Conservation (phyloP, 2,113 vertebrate genomes). For the Grantiella picta region DNA sequence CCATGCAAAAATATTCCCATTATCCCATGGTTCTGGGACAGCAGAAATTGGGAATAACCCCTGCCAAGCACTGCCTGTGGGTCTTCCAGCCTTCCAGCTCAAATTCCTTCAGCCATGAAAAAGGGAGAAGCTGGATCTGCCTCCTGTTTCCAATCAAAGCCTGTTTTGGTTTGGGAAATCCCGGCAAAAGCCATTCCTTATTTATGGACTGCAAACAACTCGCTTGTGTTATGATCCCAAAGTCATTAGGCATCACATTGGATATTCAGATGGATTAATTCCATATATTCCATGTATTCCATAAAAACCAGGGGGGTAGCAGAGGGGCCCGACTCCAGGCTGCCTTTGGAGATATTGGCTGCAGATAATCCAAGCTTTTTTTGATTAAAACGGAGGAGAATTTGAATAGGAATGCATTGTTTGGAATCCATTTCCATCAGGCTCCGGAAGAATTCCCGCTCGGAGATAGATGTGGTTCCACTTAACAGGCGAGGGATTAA, state of each 20-base stretch:
- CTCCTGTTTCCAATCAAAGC: constrained; percentile 49
- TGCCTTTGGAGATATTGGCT: constrained; percentile 71
- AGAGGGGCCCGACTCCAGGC: constrained; percentile 45
- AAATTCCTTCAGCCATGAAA: background rate
- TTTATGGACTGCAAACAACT: constrained; percentile 28
- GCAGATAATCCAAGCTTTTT: constrained; percentile 78
- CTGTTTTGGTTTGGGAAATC: constrained; percentile 37
- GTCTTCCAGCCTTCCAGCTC: background rate
- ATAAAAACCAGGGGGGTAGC: constrained; percentile 19
- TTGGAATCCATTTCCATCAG: constrained; percentile 71
- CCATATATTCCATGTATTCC: background rate
- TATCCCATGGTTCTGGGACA: fast-evolving
- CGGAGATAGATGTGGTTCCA: constrained; percentile 74
- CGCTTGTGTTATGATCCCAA: constrained; percentile 27
- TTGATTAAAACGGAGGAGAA: constrained; percentile 74
- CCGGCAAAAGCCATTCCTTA: background rate
- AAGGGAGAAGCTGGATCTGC: background rate
- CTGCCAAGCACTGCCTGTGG: too few relatives aligned
- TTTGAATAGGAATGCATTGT: constrained; percentile 79
- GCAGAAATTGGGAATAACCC: background rate
- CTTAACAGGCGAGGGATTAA: constrained; percentile 69
- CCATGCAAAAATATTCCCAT: fast-evolving
- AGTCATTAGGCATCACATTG: constrained; percentile 48
- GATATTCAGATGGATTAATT: constrained; percentile 35
- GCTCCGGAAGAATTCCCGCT: constrained; percentile 71